phyloP scores from a whole-genome alignment of 2,797 vertebrate species.

The Malacoctenus gilli region DNA sequence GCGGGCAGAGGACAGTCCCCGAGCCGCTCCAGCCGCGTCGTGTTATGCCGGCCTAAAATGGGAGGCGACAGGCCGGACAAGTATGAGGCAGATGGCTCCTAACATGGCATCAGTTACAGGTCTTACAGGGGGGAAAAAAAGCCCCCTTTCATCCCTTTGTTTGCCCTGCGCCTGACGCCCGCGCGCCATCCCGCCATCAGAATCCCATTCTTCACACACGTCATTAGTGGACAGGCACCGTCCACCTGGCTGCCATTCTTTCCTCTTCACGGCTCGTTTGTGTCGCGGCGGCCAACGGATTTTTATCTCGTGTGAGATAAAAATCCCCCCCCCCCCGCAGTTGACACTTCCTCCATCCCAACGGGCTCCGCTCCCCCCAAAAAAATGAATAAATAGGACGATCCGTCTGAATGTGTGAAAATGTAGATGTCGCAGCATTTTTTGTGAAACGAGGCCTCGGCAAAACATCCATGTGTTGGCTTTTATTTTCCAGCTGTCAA shows the following conservation, averaged over 20 bases:
- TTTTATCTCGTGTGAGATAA: conserved; percentile 53
- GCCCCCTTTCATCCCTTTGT: conserved; percentile 91
- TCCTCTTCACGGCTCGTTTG: conserved; percentile 80
- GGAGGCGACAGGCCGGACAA: conserved; percentile 90
- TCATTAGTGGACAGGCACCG: conserved; percentile 83
- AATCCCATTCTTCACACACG: conserved; percentile 87
- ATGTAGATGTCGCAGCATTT: conserved; percentile 23
- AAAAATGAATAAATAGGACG: background rate
- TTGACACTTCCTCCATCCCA: no score
- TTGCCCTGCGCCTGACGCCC: conserved; percentile 76
- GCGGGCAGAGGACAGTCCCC: conserved; percentile 80
- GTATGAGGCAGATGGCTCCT: conserved; percentile 92
- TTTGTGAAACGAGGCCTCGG: conserved; percentile 10
- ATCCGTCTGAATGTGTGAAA: conserved; percentile 10
- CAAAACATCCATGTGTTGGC: conserved; percentile 18
- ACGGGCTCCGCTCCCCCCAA: no score
- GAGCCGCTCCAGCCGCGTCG: conserved; percentile 86
- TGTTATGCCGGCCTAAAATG: conserved; percentile 89
- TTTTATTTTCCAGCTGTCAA: conserved; percentile 22
- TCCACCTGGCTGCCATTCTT: conserved; percentile 75
- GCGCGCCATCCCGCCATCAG: conserved; percentile 83
- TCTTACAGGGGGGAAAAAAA: conserved; percentile 84
- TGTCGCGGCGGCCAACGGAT: conserved; percentile 75
- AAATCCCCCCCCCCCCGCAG: no score
- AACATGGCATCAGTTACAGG: conserved; percentile 92